Base-by-base conservation (phyloP, 1,140 invertebrate species). In the Oreohelix idahoensis region DNA sequence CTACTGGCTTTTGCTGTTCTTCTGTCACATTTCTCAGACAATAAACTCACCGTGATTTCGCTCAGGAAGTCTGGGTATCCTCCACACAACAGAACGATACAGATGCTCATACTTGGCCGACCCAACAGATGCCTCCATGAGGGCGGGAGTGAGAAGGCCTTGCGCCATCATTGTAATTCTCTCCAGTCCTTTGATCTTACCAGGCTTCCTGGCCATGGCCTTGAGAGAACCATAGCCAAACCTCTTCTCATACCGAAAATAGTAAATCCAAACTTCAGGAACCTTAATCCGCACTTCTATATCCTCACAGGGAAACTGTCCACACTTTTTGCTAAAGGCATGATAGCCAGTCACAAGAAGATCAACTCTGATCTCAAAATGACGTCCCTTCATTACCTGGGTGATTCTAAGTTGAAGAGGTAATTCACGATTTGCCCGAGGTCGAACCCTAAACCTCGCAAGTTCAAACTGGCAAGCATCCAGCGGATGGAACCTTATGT, bases 51-150 rank as follows among this genome's bases (percentile, higher is more conserved):
- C 97, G 95, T 99, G 97, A 74, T 98, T 97, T 93, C 98, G 97
- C 93, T 99, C 99, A 53, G 98, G 98, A 85, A 99, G 94, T 83
- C 97, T 94, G 20, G 97, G 95, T 94, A 99, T 99, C 87, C 99
- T 95, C 99, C 99, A 99, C 4, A 99, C 98, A 83, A 99, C 97
- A 79, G 98, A 95, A 74, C 96, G 95, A 93, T 99, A 98, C 87
- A 99, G 97, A 93, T 99, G 98, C 93, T 99, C 99, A 92, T 99
- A 99, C 93, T 99, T 99, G 23, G 99, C 99, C 91, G 97, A 96
- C 0, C 99, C 98, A 0, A 97, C 98, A 17, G 98, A 98, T 0
- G 98, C 97, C 93, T 99, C 98, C 92, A 99, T 98, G 2, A 99
- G 94, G 84, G 97, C 97, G 84, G 97, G 96, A 89, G 98, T 97